Evolutionary conservation across 1,140 invertebrate genomes (phyloP), one percentile per base, ranked within the genome.

Genomic region (Anastrepha obliqua): DNA sequence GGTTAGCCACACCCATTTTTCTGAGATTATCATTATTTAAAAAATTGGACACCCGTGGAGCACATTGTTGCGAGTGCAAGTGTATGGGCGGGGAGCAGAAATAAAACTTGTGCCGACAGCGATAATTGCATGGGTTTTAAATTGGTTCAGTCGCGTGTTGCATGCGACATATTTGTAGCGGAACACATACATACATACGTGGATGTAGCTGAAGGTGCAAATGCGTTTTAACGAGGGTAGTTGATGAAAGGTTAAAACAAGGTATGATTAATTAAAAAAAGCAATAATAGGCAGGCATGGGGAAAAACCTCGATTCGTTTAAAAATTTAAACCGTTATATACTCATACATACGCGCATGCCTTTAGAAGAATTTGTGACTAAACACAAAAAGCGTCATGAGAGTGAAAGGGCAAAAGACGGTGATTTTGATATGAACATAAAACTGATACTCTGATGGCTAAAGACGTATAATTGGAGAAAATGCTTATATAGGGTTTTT

Each of bases 61-160:
- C 74, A 55, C 1, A 67, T 67, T 67, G 74, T n/a, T 51, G 13
- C 2, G 15, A 51, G 44, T 8, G 13, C 47, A 20, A 78, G 74
- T 51, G 47, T 11, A 7, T 8, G 15, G 39, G 67, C 2, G 15
- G 0, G 42, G n/a, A 17, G 13, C 4, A 62, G 15, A 62, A 13
- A 62, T 62, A 74, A 44, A 74, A 17, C 44, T 51, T 42, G 39
- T n/a, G 74, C 47, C 51, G 55, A 81, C 74, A 81, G 74, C 47
- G 74, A 81, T 81, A 81, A 81, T 81, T 81, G 74, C 74, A 55
- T 5, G 47, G 74, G 1, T 51, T 81, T 78, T 81, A 81, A 81
- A 58, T 81, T 81, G 74, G 74, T 81, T 81, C 74, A 81, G 74
- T 81, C 15, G 74, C 74, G 74, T 81, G 74, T 81, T 51, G 47